These are phyloP conservation scores for Eulemur rubriventer DNA, from an alignment of 2,797 vertebrate genomes.

Conservation along the genomic window DNA sequence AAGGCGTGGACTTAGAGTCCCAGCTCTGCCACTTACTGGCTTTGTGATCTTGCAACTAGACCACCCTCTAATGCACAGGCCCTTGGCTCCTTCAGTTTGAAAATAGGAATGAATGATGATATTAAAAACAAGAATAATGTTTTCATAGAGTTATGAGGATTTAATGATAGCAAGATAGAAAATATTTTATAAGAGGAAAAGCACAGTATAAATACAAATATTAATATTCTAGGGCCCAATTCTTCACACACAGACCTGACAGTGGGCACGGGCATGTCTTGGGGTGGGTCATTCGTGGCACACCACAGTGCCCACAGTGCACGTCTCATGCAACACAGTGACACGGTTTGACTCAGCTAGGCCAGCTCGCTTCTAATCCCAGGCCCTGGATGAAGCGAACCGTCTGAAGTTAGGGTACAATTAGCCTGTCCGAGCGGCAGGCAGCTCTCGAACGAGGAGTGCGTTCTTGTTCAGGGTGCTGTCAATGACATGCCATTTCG, in stretches of 20 bases:
- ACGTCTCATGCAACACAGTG: not conserved
- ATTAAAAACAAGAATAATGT: not conserved
- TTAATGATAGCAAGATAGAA: not conserved
- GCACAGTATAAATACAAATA: not conserved
- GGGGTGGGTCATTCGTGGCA: not conserved
- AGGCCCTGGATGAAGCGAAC: not conserved
- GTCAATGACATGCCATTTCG: conserved; percentile 67
- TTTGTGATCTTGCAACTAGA: not conserved
- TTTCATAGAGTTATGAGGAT: not conserved
- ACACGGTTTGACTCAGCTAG: not conserved
- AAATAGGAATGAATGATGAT: not conserved
- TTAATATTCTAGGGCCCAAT: not conserved
- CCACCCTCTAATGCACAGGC: not conserved
- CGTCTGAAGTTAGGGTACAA: conserved; percentile 57
- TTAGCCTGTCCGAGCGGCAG: conserved; percentile 60
- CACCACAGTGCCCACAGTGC: accelerated
- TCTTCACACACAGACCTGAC: not conserved
- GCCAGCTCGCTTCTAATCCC: not conserved
- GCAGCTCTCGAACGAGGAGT: conserved; percentile 65
- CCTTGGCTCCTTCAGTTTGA: not conserved
- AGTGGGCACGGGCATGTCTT: not conserved
- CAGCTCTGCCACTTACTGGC: not conserved
- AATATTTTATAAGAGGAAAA: not conserved
- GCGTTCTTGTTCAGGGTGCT: conserved; percentile 73
- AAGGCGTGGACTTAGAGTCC: not conserved